Conservation (phyloP, 2,113 vertebrate species). For the Corydoras sp. region DNA sequence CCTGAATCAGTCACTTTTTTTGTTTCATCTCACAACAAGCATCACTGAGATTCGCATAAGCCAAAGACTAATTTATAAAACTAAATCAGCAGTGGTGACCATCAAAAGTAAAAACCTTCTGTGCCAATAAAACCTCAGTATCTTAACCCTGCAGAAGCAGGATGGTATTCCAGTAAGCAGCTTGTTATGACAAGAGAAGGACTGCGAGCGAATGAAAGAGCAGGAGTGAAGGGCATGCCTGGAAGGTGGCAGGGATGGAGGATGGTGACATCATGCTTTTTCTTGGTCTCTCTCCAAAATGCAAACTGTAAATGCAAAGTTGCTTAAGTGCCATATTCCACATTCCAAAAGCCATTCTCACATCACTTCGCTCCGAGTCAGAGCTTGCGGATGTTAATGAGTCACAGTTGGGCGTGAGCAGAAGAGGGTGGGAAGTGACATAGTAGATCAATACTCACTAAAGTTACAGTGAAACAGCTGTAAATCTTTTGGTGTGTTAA, state of each 20-base stretch:
- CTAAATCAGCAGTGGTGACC: neutral
- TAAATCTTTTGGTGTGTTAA: neutral
- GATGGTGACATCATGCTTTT: slow-evolving; percentile 48
- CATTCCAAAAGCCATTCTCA: slow-evolving; percentile 17
- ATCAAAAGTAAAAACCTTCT: neutral
- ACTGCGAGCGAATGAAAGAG: slow-evolving; percentile 1
- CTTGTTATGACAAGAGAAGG: slow-evolving; percentile 42
- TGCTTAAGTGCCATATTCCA: slow-evolving; percentile 9
- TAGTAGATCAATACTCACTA: neutral
- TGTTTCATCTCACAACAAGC: too few species aligned
- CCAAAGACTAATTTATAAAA: neutral
- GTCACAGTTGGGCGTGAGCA: slow-evolving; percentile 9
- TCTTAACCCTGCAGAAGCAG: slow-evolving; percentile 8
- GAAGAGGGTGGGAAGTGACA: slow-evolving; percentile 15
- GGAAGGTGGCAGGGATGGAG: neutral
- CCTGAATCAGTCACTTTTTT: too few species aligned
- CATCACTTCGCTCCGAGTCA: slow-evolving; percentile 4
- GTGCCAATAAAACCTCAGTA: neutral
- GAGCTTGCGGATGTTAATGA: slow-evolving; percentile 15
- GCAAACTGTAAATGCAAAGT: slow-evolving; percentile 1
- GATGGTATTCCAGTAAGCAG: slow-evolving; percentile 14
- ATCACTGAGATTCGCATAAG: too few species aligned
- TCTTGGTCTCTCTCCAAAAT: slow-evolving; percentile 26
- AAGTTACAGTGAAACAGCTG: neutral
- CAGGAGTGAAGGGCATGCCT: slow-evolving; percentile 23